Evolutionary conservation across 2,113 vertebrate genomes (phyloP).

Genomic region (Melanostigma gelatinosum): DNA sequence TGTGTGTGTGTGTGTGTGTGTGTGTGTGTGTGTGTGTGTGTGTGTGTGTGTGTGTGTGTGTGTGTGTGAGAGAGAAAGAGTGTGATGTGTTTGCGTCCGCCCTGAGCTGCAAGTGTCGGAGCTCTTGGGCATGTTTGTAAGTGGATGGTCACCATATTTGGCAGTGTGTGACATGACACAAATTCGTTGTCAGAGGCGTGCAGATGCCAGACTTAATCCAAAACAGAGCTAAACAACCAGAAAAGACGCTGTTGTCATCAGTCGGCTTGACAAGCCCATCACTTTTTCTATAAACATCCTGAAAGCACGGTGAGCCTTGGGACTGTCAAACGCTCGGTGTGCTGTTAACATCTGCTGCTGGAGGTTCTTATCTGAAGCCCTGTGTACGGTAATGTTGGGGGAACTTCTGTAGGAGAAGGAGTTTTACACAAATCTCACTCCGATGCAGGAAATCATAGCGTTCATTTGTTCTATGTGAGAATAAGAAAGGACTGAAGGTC

Average conservation of each 20-base stretch:
- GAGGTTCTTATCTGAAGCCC: background rate
- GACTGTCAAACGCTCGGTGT: slow-evolving; percentile 8
- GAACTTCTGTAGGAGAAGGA: background rate
- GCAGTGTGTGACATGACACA: slow-evolving; percentile 61
- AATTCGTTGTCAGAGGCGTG: slow-evolving; percentile 49
- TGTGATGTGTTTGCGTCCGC: slow-evolving; percentile 57
- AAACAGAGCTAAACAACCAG: slow-evolving; percentile 44
- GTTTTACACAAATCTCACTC: background rate
- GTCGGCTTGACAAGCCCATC: slow-evolving; percentile 14
- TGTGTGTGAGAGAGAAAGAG: background rate
- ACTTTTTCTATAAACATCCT: slow-evolving; percentile 32
- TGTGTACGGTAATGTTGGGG: background rate
- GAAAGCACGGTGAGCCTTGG: background rate
- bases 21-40: slow-evolving; percentile 9
- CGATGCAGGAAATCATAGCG: background rate
- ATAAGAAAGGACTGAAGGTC: background rate
- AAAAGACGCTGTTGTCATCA: slow-evolving; percentile 37
- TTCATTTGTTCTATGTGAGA: background rate
- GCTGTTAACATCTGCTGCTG: slow-evolving; percentile 18
- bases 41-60: slow-evolving; percentile 27
- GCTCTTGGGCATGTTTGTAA: slow-evolving; percentile 48
- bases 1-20: slow-evolving; percentile 15
- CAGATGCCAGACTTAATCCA: slow-evolving; percentile 53
- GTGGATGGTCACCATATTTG: slow-evolving; percentile 57
- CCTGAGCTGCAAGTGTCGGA: slow-evolving; percentile 53